Percentiles rank a stretch among this genome's conserved stretches.
These are phyloP conservation scores for Tenthredo livida DNA, from an alignment of 2,888 invertebrate genomes.

Conservation along the genomic window DNA sequence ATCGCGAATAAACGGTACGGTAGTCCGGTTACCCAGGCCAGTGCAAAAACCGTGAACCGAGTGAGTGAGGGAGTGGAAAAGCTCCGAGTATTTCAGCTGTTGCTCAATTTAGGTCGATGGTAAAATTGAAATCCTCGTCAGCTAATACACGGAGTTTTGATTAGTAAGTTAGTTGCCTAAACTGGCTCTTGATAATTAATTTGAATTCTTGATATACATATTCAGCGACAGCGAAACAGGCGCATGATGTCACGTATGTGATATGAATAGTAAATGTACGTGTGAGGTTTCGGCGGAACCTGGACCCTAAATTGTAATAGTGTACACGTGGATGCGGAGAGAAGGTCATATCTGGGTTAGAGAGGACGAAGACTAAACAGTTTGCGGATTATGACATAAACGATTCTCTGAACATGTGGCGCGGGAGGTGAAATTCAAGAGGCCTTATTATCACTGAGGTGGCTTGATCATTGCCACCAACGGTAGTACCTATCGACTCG, in stretches of 20 bases:
- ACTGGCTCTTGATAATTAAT: neutral
- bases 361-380: constrained; percentile 35
- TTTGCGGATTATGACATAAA: constrained; percentile 41
- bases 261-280: neutral
- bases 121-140: neutral
- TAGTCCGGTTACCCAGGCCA: constrained; percentile 5
- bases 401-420: constrained; percentile 27
- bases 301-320: neutral
- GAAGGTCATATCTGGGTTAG: neutral
- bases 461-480: constrained; percentile 1
- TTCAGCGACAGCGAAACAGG: neutral
- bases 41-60: neutral
- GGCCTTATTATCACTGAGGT: constrained; percentile 8
- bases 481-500: neutral
- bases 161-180: neutral
- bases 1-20: neutral
- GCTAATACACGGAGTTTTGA: neutral
- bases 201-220: too few relatives aligned
- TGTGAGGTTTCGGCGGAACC: neutral
- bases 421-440: constrained; percentile 16
- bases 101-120: neutral
- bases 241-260: neutral
- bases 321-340: constrained; percentile 12
- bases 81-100: neutral
- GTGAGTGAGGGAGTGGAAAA: neutral